Evolutionary conservation across 2,113 vertebrate species (phyloP).

Genomic region (Montifringilla adamsi): DNA sequence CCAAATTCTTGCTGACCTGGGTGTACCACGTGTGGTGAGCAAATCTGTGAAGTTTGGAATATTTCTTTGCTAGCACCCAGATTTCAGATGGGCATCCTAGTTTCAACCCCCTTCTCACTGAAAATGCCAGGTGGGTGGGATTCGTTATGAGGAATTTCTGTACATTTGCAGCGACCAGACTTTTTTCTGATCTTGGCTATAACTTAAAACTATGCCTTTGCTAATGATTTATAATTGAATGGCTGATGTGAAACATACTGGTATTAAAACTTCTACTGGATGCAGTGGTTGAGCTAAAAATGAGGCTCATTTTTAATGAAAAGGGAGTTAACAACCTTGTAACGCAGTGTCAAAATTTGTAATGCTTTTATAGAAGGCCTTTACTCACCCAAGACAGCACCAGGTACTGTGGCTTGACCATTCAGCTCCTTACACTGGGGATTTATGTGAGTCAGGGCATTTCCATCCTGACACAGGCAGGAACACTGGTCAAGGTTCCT

Average conservation of each 20-base stretch:
- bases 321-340: not conserved
- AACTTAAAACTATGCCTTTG: not conserved
- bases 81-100: not conserved
- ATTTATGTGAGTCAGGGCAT: not conserved
- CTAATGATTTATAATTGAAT: not conserved
- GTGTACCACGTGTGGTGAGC: not conserved
- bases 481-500: not conserved
- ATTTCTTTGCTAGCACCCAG: not conserved
- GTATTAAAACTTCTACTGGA: not conserved
- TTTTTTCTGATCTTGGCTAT: not conserved
- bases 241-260: not conserved
- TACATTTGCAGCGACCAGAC: not conserved
- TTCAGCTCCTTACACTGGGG: not conserved
- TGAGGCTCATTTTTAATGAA: not conserved
- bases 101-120: not conserved
- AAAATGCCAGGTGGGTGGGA: not conserved
- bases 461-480: not conserved
- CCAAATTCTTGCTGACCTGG: not conserved
- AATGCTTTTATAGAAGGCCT: not conserved
- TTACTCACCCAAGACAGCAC: not conserved
- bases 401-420: too few species aligned
- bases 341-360: rapidly evolving
- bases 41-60: not conserved
- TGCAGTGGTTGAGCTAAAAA: not conserved
- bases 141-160: not conserved